Evolutionary conservation across 2,888 invertebrate genomes (phyloP), one percentile per base, ranked within the genome.

Genomic region (Heliconius aoede): DNA sequence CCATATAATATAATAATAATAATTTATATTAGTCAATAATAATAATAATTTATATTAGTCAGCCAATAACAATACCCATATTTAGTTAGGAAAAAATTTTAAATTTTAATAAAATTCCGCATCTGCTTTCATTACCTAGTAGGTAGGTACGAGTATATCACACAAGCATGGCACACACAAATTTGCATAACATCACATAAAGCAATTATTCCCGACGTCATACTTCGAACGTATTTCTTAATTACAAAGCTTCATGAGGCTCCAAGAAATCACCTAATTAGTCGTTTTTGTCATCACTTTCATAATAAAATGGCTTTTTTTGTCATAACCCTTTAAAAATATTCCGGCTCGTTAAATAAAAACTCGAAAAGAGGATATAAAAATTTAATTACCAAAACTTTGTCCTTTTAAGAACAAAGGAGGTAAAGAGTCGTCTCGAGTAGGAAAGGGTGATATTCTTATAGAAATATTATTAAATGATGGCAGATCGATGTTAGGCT

Each of bases 381-480:
- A 91, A 91, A 88, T 86, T 89, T 90, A 90, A 92, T 91, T 89
- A 89, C 83, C 83, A 89, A 82, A 91, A 89, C 86, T 91, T 90
- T 81, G 82, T 83, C 84, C 85, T 84, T 84, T 85, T 83, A 82
- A 85, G 85, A 85, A 91, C 90, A 91, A 91, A 90, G 77, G 86
- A 85, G 61, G n/a, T 60, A 77, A 73, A 76, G 62, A 74, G 72
- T 74, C 74, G 76, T 71, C 69, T 80, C 79, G 80, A 80, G 80
- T 80, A 81, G 74, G 80, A 79, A 84, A 82, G 86, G 88, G 87
- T 87, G 86, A 89, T 89, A 87, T 86, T 88, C 90, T 88, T 82
- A 89, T 87, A 86, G 89, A 88, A 92, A 90, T 90, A 91, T 89
- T 90, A 91, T 91, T 88, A 87, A 89, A 89, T 87, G 89, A 87